Percentiles rank a stretch among this genome's conserved stretches.
phyloP scores from a whole-genome alignment of 2,113 vertebrate species.

The Hemichromis elongatus region DNA sequence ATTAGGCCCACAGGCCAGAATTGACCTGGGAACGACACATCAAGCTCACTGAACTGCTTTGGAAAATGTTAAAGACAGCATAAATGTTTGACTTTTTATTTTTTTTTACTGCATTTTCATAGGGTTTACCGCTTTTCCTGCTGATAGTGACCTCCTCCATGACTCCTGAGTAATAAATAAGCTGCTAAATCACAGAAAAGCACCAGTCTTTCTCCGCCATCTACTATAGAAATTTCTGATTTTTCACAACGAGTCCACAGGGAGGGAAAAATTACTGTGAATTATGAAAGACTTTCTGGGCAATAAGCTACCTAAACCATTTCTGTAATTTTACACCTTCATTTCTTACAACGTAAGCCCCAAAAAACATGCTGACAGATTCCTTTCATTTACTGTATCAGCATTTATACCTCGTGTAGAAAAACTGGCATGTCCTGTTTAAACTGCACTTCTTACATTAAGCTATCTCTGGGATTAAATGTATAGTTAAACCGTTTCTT shows the following conservation, averaged over 20 bases:
- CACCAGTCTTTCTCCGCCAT: rapidly evolving
- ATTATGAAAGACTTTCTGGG: not conserved
- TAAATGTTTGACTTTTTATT: not conserved
- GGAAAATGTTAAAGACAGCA: not conserved
- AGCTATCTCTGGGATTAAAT: not conserved
- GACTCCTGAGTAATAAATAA: not conserved
- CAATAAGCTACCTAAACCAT: not conserved
- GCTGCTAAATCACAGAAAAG: not conserved
- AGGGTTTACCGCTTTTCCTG: not conserved
- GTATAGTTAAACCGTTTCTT: not conserved
- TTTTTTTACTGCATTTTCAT: not conserved
- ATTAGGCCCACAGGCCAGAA: not conserved
- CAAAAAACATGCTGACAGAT: not conserved
- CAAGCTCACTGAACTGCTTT: not conserved
- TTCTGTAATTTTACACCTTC: not conserved
- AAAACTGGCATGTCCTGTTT: not conserved
- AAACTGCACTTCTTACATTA: not conserved
- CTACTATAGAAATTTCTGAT: not conserved
- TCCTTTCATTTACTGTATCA: not conserved
- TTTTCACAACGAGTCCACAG: not conserved
- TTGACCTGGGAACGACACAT: not conserved
- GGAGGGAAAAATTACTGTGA: not conserved
- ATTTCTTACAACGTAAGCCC: not conserved
- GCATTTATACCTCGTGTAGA: not conserved
- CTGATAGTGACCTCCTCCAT: not conserved